Evolutionary conservation across 2,888 invertebrate genomes (phyloP).

Genomic region (Calephelis perditalis): DNA sequence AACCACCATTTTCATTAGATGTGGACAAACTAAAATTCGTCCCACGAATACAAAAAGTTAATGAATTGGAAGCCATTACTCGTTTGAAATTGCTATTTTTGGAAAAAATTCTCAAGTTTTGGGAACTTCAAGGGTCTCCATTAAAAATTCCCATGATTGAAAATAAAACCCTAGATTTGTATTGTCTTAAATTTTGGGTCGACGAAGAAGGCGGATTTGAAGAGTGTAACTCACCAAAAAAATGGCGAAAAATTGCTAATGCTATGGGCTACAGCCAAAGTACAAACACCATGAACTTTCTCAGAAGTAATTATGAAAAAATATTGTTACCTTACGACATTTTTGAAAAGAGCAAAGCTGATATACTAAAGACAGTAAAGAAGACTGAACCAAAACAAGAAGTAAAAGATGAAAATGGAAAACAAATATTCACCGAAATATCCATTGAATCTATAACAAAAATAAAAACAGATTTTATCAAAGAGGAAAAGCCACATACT

Average conservation of each 20-base stretch:
- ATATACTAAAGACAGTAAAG: slow-evolving; percentile 66
- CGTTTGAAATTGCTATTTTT: slow-evolving; percentile 85
- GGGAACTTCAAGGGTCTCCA: slow-evolving; percentile 83
- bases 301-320: slow-evolving; percentile 82
- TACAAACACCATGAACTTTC: slow-evolving; percentile 74
- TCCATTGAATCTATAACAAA: slow-evolving; percentile 57
- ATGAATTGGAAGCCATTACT: slow-evolving; percentile 82
- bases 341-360: slow-evolving; percentile 69
- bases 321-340: slow-evolving; percentile 83
- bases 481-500: slow-evolving; percentile 53
- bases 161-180: slow-evolving; percentile 83
- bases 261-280: slow-evolving; percentile 80
- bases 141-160: slow-evolving; percentile 84
- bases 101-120: slow-evolving; percentile 85
- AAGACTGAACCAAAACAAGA: slow-evolving; percentile 58
- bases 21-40: slow-evolving; percentile 79
- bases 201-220: slow-evolving; percentile 78
- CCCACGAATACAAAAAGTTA: slow-evolving; percentile 74
- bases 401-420: slow-evolving; percentile 47
- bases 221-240: slow-evolving; percentile 79
- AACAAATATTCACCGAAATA: slow-evolving; percentile 56
- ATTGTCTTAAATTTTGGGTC: slow-evolving; percentile 80
- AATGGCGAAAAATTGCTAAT: slow-evolving; percentile 82
- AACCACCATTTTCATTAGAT: slow-evolving; percentile 88
- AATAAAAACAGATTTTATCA: slow-evolving; percentile 42